These are phyloP conservation scores for Pseudorhombus dupliciocellatus DNA, from an alignment of 2,113 vertebrate species.

Conservation along the genomic window DNA sequence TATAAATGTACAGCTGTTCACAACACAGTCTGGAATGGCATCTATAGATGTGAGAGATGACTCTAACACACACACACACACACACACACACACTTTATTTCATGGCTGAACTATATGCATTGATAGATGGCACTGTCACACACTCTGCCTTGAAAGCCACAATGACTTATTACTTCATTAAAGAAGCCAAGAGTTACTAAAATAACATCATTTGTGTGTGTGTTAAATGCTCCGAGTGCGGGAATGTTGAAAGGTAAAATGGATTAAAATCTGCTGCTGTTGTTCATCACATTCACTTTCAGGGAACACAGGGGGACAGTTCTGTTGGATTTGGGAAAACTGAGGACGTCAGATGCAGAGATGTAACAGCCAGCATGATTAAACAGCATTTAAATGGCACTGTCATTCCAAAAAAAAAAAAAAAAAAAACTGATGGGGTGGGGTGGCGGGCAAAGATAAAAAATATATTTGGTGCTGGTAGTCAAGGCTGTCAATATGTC, in stretches of 20 bases:
- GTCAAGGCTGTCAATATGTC: conserved; percentile 55
- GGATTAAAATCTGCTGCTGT: neutral
- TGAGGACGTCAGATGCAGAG: neutral
- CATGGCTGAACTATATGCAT: neutral
- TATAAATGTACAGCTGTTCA: too few relatives aligned
- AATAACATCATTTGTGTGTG: neutral
- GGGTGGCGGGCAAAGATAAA: conserved; percentile 6
- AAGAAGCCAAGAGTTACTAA: conserved; percentile 3
- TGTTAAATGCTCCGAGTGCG: neutral
- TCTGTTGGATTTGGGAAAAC: neutral
- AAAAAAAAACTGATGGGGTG: too few relatives aligned
- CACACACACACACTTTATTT: neutral
- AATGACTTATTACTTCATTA: conserved; percentile 18
- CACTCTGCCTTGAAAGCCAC: neutral
- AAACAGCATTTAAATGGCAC: conserved; percentile 13
- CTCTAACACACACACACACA: neutral
- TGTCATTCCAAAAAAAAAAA: conserved; percentile 11
- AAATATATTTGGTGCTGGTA: conserved; percentile 33
- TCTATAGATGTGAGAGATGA: too few relatives aligned
- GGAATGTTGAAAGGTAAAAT: conserved; percentile 9
- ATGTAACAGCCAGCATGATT: neutral
- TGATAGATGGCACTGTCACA: conserved; percentile 25
- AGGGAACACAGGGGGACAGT: neutral
- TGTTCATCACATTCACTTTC: neutral
- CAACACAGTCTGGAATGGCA: too few relatives aligned